Base-by-base conservation (phyloP, 2,888 invertebrate genomes). In the Pristionchus entomophagus region DNA sequence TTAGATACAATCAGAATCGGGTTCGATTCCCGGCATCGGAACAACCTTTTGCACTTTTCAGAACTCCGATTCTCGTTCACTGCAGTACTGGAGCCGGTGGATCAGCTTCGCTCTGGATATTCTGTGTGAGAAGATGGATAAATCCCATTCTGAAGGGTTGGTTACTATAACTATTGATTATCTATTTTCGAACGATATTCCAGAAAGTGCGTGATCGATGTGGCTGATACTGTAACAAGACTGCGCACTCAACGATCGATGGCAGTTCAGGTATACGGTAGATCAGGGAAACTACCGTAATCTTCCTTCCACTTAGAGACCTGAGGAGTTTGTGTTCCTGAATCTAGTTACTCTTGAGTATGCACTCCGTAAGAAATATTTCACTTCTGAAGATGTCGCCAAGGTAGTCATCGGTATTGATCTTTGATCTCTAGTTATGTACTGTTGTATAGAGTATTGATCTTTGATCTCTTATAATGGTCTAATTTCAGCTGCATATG, bases 1-100 rank as follows among this genome's bases (percentile, higher is more conserved):
- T 84, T 38, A 41, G 65, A 62, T 53, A 84, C 83, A 84, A 84
- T 41, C 49, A 45, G 12, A n/a, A 49, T 19, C 88, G 89, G 90
- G 90, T 90, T 90, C 90, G 89, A 90, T 89, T 90, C 89, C 90
- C 90, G 87, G 87, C 88, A 86, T 84, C 88, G 87, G 88, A 89
- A 83, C 59, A 65, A 56, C 22, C n/a, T 82, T 82, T 82, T 59
- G 41, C 38, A n/a, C 2, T 26, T 59, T 84, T 29, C 83, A 84
- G 83, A 49, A 32, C 73, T 38, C 91, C 92, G n/a, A 89, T 90
- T n/a, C 86, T 91, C 41, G 77, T 92, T 51, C 86, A 90, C 45
- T 91, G 91, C 65, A 82, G 88, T n/a, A 88, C 92, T 14, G 92
- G 92, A 17, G 89, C 90, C 26, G 88, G 89, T 19, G 86, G 90